Conservation (phyloP, 30 jellyfish, hydroid and myxozoan species). For the Nemopilema nomurai region DNA sequence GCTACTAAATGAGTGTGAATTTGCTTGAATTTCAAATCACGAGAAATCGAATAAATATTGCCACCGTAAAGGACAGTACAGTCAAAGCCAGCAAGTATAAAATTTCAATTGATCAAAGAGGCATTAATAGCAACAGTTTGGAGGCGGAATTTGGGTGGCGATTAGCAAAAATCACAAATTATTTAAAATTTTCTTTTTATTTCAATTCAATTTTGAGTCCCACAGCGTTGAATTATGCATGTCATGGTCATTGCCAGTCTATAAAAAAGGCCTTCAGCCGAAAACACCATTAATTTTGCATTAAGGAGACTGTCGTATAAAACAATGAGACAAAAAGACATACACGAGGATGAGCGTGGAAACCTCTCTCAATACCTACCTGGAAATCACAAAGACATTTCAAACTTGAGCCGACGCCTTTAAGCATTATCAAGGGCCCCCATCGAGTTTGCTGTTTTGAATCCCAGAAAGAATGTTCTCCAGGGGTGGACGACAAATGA, state of each 20-base stretch:
- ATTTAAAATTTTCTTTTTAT: not conserved
- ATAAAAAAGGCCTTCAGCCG: not conserved
- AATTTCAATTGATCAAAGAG: not conserved
- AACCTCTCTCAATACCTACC: not conserved
- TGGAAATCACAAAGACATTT: not conserved
- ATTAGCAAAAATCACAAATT: not conserved
- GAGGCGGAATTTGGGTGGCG: not conserved
- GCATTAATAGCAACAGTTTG: not conserved
- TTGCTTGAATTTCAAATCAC: no score
- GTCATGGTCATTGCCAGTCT: not conserved
- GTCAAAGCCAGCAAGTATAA: no score
- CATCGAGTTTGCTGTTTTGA: not conserved
- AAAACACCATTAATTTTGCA: not conserved
- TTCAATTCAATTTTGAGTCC: not conserved
- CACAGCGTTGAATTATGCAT: not conserved
- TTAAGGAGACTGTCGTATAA: not conserved
- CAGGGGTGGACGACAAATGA: not conserved
- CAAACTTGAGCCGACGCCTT: not conserved
- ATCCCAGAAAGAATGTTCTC: not conserved
- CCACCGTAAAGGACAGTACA: no score
- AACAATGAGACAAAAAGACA: not conserved
- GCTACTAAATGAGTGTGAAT: no score
- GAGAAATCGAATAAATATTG: no score
- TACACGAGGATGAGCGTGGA: not conserved
- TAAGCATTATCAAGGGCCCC: not conserved